Evolutionary conservation across 2,113 vertebrate species (phyloP), one percentile per base, ranked within the genome.

Genomic region (Tinamus guttatus): DNA sequence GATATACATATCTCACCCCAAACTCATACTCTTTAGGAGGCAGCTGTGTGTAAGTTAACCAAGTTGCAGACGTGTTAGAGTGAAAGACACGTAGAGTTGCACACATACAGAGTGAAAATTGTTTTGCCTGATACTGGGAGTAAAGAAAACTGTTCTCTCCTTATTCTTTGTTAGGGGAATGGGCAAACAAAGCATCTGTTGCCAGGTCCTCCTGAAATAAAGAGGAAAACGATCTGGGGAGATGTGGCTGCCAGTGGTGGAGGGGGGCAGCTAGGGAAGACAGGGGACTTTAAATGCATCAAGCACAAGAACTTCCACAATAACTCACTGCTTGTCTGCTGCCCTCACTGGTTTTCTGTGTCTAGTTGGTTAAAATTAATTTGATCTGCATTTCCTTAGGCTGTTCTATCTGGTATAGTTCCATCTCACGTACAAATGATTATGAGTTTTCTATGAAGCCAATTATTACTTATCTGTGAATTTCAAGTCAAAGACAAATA

Each of bases 401-500:
- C 59, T 76, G 41, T 11, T 4, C 0, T 52, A 13, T 19, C 34
- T 13, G 9, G 10, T 58, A 58, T 45, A 49, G 28, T 27, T 90
- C n/a, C 67, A 18, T 81, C 93, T 87, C 28, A 30, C 1, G 0
- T 70, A 62, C 75, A 59, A 85, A 68, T 75, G 45, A 43, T 24
- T 74, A 43, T 17, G 52, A 52, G 14, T 75, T 90, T 86, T 18
- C 32, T 81, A 3, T 49, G 52, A 87, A 92, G 36, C 54, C 28
- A 45, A 7, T 81, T 81, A 58, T 84, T 88, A 28, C 56, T 79
- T 89, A 62, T 22, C 27, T 63, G 24, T 84, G 36, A 84, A 77
- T 95, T 93, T 94, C 36, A 60, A 94, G 54, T 52, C 40, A 19
- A 63, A 83, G 27, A 11, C 69, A 90, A 89, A 81, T 76, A 13